Evolutionary conservation across 2,113 vertebrate genomes (phyloP).

Genomic region (Erinaceus europaeus): DNA sequence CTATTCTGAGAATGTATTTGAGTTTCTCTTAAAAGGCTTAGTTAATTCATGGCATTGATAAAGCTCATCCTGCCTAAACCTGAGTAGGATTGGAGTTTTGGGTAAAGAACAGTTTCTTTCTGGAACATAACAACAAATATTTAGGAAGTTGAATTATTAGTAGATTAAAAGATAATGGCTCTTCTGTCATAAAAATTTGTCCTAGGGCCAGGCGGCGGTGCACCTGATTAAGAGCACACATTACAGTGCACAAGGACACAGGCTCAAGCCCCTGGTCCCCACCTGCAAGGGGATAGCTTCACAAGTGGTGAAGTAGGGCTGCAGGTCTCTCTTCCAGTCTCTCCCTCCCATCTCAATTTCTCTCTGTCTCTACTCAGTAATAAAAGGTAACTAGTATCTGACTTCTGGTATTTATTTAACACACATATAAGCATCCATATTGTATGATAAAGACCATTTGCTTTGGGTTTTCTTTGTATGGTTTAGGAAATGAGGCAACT

Average conservation of each 20-base stretch:
- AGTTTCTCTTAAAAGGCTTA: background rate
- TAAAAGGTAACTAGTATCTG: background rate
- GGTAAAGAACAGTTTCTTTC: background rate
- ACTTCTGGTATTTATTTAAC: constrained; percentile 7
- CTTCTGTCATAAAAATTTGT: background rate
- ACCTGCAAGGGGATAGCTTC: too few relatives aligned
- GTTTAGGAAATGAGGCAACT: background rate
- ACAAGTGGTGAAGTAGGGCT: too few relatives aligned
- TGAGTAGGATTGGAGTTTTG: background rate
- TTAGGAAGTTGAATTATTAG: background rate
- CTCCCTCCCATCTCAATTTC: too few relatives aligned
- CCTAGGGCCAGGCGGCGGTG: too few relatives aligned
- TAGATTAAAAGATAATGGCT: background rate
- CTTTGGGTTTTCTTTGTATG: background rate
- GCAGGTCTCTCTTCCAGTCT: too few relatives aligned
- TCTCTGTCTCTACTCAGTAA: too few relatives aligned
- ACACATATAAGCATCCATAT: background rate
- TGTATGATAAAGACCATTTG: background rate
- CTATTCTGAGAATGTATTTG: background rate
- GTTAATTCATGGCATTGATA: background rate
- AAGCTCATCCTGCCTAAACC: background rate
- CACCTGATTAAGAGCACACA: too few relatives aligned
- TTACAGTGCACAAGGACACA: too few relatives aligned
- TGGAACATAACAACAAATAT: background rate
- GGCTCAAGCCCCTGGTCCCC: too few relatives aligned